Conservation (phyloP, 2,888 invertebrate genomes). For the Brachynemurus nebulosus region DNA sequence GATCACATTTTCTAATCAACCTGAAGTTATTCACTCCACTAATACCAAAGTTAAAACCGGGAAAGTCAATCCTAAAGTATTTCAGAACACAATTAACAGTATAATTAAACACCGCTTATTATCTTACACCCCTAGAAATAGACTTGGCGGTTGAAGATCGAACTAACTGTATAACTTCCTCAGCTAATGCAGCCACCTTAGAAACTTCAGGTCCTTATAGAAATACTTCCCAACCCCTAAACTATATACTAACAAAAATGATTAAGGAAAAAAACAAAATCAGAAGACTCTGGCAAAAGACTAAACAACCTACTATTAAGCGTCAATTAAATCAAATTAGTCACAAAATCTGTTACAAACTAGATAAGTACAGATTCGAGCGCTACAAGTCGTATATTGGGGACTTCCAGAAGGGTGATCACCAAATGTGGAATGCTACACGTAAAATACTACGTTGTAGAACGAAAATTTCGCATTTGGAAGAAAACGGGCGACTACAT, state of each 20-base stretch:
- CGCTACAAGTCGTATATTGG: neutral
- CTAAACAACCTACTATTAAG: neutral
- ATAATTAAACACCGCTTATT: neutral
- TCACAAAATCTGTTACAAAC: neutral
- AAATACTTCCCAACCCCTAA: neutral
- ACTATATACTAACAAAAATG: neutral
- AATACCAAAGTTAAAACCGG: no score
- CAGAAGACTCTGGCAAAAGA: no score
- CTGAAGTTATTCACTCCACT: neutral
- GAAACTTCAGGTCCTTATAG: neutral
- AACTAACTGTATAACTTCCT: neutral
- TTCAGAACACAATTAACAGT: neutral
- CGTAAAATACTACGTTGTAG: no score
- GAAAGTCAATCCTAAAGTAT: no score
- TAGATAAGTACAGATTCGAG: conserved; percentile 1
- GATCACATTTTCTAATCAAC: neutral
- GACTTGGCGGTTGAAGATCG: neutral
- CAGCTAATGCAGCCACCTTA: neutral
- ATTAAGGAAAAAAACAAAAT: neutral
- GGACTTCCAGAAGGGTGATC: neutral
- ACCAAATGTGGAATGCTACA: neutral
- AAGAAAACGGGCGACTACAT: neutral
- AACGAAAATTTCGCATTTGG: neutral
- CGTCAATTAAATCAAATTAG: neutral
- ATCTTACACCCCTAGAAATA: neutral